Evolutionary conservation across 2,797 vertebrate genomes (phyloP), one percentile per base, ranked within the genome.

Genomic region (Gobionotothen gibberifrons): DNA sequence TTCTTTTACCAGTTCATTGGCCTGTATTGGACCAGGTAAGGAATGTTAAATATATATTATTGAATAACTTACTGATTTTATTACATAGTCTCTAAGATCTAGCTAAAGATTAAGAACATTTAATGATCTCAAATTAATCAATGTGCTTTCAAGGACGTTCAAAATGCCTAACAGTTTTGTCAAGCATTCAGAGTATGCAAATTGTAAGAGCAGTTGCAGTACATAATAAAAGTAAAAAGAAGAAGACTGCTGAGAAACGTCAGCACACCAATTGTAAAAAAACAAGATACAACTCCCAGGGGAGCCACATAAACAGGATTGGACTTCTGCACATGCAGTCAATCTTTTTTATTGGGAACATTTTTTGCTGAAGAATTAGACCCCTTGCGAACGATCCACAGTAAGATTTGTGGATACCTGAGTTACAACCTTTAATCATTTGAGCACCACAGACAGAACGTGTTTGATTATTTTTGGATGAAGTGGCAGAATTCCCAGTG

Each of bases 361-460:
- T 69, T 67, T 68, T 17, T 40, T 55, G 70, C 29, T 48, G 0
- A 54, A 51, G 22, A 72, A 69, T 72, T 40, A 47, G 17, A 49
- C n/a, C 7, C 15, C 47, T 12, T 43, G 3, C 14, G 26, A 55
- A 16, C 32, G 32, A 36, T 36, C 32, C 32, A 9, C 8, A 36
- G 32, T 36, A 36, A 36, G 8, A 36, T 36, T 36, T 36, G 32
- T 36, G 32, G 32, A 36, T 9, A 44, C 9, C 40, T 46, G 12
- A 51, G 7, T 47, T 55, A 54, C 2, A 7, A 67, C 39, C 22
- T 53, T 42, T 51, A 58, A 4, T 74, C 46, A 22, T 48, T 9
- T 8, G 10, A 67, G 29, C 71, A 67, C 5, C 39, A 43, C 17
- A 29, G 57, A 74, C 32, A 21, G 48, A 59, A 52, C 15, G 12